phyloP scores from a whole-genome alignment of 35 echinoderm and acorn worm species.

The Apostichopus parvimensis region DNA sequence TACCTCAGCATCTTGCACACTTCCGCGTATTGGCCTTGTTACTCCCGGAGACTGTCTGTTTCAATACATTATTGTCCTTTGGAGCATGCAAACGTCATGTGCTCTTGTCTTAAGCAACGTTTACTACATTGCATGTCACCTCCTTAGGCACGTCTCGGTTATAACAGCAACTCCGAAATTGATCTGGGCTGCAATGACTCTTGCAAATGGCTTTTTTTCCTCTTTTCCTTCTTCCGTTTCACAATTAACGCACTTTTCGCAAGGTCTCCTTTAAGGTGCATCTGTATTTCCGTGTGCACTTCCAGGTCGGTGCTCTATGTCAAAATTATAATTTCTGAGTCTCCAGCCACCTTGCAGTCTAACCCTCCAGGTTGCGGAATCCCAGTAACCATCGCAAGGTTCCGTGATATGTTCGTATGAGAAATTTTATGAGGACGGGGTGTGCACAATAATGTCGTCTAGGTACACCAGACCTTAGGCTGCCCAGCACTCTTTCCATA shows the following conservation, averaged over 20 bases:
- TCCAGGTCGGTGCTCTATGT: conserved; percentile 49
- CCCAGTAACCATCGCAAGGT: conserved; percentile 2
- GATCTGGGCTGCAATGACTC: neutral
- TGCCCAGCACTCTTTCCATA: neutral
- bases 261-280: conserved; percentile 33
- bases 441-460: neutral
- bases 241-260: neutral
- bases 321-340: conserved; percentile 45
- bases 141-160: neutral
- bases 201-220: neutral
- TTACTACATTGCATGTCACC: neutral
- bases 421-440: neutral
- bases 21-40: neutral
- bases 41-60: neutral
- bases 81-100: neutral
- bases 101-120: neutral
- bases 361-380: neutral
- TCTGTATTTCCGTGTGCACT: conserved; percentile 52
- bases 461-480: neutral
- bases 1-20: neutral
- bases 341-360: conserved; percentile 61
- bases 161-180: neutral
- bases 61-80: neutral
- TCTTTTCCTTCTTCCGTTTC: neutral
- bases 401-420: conserved; percentile 33